Base-by-base conservation (phyloP, 2,113 vertebrate genomes). In the Mormoops blainvillei region DNA sequence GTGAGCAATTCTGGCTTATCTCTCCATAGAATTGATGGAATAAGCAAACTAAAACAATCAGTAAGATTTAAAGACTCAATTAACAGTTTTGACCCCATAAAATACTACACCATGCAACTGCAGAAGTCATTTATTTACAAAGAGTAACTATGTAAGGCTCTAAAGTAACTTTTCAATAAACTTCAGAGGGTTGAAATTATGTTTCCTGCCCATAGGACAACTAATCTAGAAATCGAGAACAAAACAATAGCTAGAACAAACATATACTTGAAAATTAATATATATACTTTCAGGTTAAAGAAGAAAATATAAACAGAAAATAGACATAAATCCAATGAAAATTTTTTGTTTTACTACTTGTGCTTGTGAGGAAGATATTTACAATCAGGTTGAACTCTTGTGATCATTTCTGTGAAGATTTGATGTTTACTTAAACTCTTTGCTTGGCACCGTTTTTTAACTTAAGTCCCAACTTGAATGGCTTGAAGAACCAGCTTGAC, bases 361-460 rank as follows among this genome's bases (percentile, higher is more conserved):
- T 87, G 26, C 92, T 91, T 50, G n/a, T 91, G 61, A 96, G 28
- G 28, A 84, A 83, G 71, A 63, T 91, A 94, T 81, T 95, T 96
- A 86, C 1, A 94, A 38, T 85, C 82, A 88, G 26, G 22, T 74
- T 95, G 77, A 89, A 85, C 24, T 93, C 76, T 67, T 86, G 20
- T 82, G 91, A 92, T 95, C 63, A 87, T 84, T 97, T 96, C 89
- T 89, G n/a, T 93, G 73, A 95, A 89, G 48, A 38, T 54, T 95
- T 94, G 85, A 63, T 88, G 65, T 95, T 96, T 63, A 68, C 43
- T 92, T 95, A 91, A 97, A 94, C 74, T 92, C 95, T 85, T 97
- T 96, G 6, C 76, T 92, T 96, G 93, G 84, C 76, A 70, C 15
- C 85, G 43, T 71, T 91, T 92, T 89, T 95, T 87, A 88, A 80